Evolutionary conservation across 1,140 invertebrate species (phyloP).

Genomic region (Neotoxoptera formosana): DNA sequence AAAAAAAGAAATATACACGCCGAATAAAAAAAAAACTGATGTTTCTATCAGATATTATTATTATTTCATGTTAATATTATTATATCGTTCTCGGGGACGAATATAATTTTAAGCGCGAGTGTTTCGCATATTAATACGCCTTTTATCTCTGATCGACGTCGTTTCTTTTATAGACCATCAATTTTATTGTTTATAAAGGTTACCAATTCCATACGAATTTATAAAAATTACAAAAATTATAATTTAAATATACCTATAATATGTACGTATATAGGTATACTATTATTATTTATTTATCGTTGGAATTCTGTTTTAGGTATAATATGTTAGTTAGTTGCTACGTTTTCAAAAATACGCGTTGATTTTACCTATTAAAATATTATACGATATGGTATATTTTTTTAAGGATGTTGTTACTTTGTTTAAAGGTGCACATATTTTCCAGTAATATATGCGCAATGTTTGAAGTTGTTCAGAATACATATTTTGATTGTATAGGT

Average conservation of each 20-base stretch:
- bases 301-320: background rate
- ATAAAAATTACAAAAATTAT: background rate
- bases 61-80: conserved; percentile 36
- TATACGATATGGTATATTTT: background rate
- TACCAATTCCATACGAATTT: background rate
- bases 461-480: background rate
- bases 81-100: background rate
- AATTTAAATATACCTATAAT: background rate
- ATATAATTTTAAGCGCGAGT: conserved; percentile 4
- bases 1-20: background rate
- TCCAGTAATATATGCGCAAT: too few species aligned
- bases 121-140: background rate
- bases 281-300: background rate
- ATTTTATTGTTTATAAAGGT: conserved; percentile 21
- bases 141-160: background rate
- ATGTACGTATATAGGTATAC: too few species aligned
- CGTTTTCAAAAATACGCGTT: background rate
- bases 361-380: background rate
- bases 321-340: too few species aligned
- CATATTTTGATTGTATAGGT: too few species aligned
- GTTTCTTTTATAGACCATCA: conserved; percentile 4
- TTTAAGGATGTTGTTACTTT: background rate
- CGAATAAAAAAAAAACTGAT: background rate
- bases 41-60: conserved; percentile 37
- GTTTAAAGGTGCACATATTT: too few species aligned